Conservation (phyloP, 2,888 invertebrate species). For the Onchidella celtica region DNA sequence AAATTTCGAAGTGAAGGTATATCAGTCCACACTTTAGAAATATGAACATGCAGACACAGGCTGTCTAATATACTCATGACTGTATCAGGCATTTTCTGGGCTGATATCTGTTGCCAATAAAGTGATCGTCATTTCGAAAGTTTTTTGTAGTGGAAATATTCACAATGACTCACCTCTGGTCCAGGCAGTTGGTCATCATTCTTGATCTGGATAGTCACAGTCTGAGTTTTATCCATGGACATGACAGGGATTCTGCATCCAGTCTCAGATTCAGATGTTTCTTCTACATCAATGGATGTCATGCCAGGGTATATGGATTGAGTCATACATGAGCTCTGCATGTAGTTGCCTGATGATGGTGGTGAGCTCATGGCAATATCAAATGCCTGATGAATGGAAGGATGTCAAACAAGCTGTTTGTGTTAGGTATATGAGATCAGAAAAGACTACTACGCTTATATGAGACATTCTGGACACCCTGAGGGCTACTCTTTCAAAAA, state of each 20-base stretch:
- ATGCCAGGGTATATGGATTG: slow-evolving; percentile 50
- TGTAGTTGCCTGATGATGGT: slow-evolving; percentile 44
- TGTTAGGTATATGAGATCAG: no score
- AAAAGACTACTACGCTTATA: no score
- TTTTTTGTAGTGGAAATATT: not conserved
- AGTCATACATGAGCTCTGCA: slow-evolving; percentile 42
- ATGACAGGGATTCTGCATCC: slow-evolving; percentile 41
- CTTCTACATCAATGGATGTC: slow-evolving; percentile 3
- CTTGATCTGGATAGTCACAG: slow-evolving; percentile 38
- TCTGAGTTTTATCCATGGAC: slow-evolving; percentile 46
- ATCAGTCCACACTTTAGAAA: no score
- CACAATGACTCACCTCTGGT: slow-evolving; percentile 37
- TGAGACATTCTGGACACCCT: no score
- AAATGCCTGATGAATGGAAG: slow-evolving; percentile 47
- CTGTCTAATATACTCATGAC: no score
- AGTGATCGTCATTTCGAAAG: no score
- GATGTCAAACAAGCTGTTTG: no score
- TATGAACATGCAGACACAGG: no score
- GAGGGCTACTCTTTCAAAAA: no score
- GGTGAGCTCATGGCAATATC: slow-evolving; percentile 51
- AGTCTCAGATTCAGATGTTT: slow-evolving; percentile 11
- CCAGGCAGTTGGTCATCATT: slow-evolving; percentile 46
- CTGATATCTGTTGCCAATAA: no score
- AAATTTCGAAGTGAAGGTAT: no score
- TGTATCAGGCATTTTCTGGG: no score